These are phyloP conservation scores for Montipora cactus DNA, from an alignment of 64 coral and sea anemone genomes.

Conservation along the genomic window DNA sequence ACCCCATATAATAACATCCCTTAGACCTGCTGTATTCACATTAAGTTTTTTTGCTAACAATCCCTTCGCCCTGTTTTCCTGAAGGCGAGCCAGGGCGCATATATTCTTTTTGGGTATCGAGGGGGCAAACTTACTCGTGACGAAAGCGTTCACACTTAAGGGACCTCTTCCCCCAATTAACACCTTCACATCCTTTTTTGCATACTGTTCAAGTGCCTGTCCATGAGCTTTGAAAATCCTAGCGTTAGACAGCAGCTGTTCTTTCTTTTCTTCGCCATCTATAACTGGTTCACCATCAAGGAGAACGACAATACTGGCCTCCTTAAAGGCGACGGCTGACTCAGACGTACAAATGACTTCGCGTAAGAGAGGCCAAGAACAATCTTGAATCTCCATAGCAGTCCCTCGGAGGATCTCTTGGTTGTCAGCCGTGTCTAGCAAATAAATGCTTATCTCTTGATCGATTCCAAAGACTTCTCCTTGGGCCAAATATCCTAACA, in stretches of 20 bases:
- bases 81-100: slow-evolving; percentile 77
- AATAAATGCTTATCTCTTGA: slow-evolving; percentile 77
- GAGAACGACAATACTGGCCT: slow-evolving; percentile 74
- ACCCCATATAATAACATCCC: slow-evolving; percentile 95
- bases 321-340: slow-evolving; percentile 72
- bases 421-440: slow-evolving; percentile 81
- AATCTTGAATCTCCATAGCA: slow-evolving; percentile 92
- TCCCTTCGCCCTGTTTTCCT: slow-evolving; percentile 92
- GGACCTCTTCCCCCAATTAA: slow-evolving; percentile 74
- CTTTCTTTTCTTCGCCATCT: slow-evolving; percentile 51
- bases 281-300: slow-evolving; percentile 46
- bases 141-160: slow-evolving; percentile 75
- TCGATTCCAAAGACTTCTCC: slow-evolving; percentile 89
- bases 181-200: slow-evolving; percentile 85
- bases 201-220: slow-evolving; percentile 76
- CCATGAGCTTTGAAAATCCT: slow-evolving; percentile 89
- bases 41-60: slow-evolving; percentile 85
- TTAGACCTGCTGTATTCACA: slow-evolving; percentile 91
- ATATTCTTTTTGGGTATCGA: slow-evolving; percentile 87
- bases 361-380: slow-evolving; percentile 85
- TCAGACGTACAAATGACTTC: slow-evolving; percentile 73
- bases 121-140: slow-evolving; percentile 88
- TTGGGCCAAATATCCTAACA: slow-evolving; percentile 77
- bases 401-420: slow-evolving; percentile 71
- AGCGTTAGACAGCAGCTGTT: slow-evolving; percentile 62